Conservation (phyloP, 2,113 vertebrate species). For the Laticauda colubrina region DNA sequence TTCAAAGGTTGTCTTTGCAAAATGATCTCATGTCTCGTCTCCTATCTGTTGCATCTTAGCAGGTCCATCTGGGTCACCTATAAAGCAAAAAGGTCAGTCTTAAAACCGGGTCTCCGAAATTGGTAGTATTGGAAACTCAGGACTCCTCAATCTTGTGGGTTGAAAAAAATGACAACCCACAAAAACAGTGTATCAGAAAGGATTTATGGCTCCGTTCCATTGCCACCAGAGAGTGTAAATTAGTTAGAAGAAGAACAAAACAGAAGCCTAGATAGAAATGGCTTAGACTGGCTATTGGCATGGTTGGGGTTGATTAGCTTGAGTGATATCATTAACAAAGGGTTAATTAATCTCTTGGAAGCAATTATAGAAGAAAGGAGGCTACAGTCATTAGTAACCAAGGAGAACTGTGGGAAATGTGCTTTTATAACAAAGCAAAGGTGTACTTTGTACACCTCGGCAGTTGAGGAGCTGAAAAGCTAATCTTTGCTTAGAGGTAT, state of each 20-base stretch:
- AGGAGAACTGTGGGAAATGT: neutral
- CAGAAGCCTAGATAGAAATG: constrained; percentile 7
- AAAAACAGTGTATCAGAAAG: neutral
- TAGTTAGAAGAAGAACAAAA: neutral
- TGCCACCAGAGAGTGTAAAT: neutral
- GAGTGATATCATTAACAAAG: constrained; percentile 21
- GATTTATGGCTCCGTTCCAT: neutral
- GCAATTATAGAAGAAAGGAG: neutral
- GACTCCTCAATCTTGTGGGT: neutral
- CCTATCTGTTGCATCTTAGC: neutral
- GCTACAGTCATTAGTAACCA: neutral
- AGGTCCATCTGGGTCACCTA: neutral
- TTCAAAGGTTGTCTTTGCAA: too few relatives aligned
- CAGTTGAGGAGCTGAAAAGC: neutral
- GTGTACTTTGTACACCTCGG: neutral
- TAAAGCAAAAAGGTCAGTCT: neutral
- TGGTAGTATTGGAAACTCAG: neutral
- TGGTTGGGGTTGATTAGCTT: constrained; percentile 19
- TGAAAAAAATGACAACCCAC: neutral
- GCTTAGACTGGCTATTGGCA: neutral
- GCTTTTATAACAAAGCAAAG: neutral
- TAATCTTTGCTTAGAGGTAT: neutral
- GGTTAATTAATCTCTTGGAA: neutral
- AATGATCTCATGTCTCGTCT: neutral
- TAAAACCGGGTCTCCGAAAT: neutral